Evolutionary conservation across 1,140 invertebrate species (phyloP).

Genomic region (Drosophila malerkotliana): DNA sequence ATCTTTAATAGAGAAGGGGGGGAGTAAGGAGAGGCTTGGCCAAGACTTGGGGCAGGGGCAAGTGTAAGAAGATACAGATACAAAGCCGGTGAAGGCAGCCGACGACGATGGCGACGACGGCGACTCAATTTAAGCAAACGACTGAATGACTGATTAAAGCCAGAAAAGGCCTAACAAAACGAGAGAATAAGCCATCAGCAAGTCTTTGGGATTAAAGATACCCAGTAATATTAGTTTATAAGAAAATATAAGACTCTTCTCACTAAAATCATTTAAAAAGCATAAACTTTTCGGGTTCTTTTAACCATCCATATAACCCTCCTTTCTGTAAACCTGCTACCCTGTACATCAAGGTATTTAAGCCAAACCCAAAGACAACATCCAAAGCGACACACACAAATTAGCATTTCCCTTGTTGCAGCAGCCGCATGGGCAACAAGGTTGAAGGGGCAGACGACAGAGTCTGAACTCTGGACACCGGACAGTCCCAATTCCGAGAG

Average conservation of each 20-base stretch:
- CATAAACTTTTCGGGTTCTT: neutral
- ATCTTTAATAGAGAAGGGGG: too few relatives aligned
- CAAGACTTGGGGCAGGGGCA: neutral
- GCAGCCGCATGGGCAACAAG: slow-evolving; percentile 14
- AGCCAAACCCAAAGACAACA: slow-evolving; percentile 41
- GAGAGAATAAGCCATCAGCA: neutral
- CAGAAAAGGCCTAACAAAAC: slow-evolving; percentile 36
- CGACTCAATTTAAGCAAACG: slow-evolving; percentile 76
- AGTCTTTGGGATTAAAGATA: neutral
- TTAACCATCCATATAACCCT: neutral
- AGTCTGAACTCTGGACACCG: slow-evolving; percentile 31
- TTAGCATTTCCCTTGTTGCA: slow-evolving; percentile 79
- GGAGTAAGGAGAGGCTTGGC: neutral
- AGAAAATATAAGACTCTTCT: neutral
- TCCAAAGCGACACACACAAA: slow-evolving; percentile 75
- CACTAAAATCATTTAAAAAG: neutral
- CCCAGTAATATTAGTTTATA: neutral
- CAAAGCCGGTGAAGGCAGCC: slow-evolving; percentile 21
- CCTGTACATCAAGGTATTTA: slow-evolving; percentile 33
- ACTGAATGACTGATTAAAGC: slow-evolving; percentile 77
- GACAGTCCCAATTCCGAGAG: slow-evolving; percentile 60
- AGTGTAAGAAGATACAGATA: slow-evolving; percentile 35
- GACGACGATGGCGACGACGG: slow-evolving; percentile 44
- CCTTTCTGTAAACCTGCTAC: slow-evolving; percentile 11
- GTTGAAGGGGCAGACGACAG: slow-evolving; percentile 1